Conservation (phyloP, 2,888 invertebrate genomes). For the Pseudococcus viburni region DNA sequence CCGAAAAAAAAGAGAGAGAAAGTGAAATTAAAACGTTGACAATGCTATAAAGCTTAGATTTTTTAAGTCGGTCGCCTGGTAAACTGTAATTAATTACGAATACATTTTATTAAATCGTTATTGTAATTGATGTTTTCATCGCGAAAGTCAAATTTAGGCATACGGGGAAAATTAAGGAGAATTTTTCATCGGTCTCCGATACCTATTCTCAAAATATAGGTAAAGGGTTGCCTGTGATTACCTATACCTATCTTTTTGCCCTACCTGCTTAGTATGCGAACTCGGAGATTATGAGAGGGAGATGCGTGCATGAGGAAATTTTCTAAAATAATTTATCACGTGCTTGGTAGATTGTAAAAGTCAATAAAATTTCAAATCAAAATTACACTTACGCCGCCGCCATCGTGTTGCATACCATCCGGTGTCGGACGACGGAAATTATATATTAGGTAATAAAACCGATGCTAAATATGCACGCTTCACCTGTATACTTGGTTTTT, state of each 20-base stretch:
- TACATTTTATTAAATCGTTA: slow-evolving; percentile 45
- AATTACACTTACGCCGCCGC: slow-evolving; percentile 1
- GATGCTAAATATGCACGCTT: not conserved
- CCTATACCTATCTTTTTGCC: no score
- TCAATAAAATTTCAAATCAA: slow-evolving; percentile 57
- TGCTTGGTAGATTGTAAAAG: slow-evolving; percentile 28
- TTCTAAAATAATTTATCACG: slow-evolving; percentile 47
- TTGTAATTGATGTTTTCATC: not conserved
- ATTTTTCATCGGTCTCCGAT: no score
- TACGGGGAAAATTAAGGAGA: not conserved
- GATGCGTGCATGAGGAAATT: slow-evolving; percentile 10
- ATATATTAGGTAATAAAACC: slow-evolving; percentile 20
- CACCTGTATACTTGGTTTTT: not conserved
- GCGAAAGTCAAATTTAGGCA: not conserved
- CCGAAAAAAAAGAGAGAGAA: not conserved
- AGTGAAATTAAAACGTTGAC: slow-evolving; percentile 20
- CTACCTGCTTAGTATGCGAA: no score
- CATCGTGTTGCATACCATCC: slow-evolving; percentile 1
- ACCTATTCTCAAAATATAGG: no score
- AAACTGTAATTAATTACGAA: slow-evolving; percentile 28
- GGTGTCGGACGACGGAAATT: slow-evolving; percentile 12
- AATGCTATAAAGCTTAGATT: slow-evolving; percentile 8
- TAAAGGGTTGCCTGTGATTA: no score
- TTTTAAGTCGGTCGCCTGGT: slow-evolving; percentile 13
- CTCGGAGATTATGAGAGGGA: no score